phyloP scores from a whole-genome alignment of 2,113 vertebrate genomes.

The Chamaetylas fuelleborni region DNA sequence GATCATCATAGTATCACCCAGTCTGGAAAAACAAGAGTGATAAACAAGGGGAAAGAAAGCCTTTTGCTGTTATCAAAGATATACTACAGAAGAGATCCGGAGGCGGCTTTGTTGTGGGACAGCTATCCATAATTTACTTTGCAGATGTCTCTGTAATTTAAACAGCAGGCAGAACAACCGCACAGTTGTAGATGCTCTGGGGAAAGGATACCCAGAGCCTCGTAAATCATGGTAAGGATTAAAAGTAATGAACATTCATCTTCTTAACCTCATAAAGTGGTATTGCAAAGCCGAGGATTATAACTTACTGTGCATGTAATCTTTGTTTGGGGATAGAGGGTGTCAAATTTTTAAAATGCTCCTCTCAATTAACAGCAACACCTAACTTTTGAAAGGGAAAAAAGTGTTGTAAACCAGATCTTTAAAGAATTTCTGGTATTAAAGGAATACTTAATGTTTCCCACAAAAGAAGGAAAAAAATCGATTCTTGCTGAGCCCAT shows the following conservation, averaged over 20 bases:
- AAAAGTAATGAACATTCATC: slow-evolving; percentile 86
- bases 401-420: neutral
- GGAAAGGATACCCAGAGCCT: slow-evolving; percentile 68
- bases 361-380: slow-evolving; percentile 29
- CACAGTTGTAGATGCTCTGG: slow-evolving; percentile 65
- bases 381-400: neutral
- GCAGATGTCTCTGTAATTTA: slow-evolving; percentile 74
- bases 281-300: slow-evolving; percentile 79
- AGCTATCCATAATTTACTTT: slow-evolving; percentile 73
- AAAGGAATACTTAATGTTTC: neutral
- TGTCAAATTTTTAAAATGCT: slow-evolving; percentile 57
- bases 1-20: neutral
- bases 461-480: neutral
- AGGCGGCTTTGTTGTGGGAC: slow-evolving; percentile 42
- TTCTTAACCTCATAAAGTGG: slow-evolving; percentile 76
- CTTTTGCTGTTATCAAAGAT: slow-evolving; percentile 29
- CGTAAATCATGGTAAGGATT: slow-evolving; percentile 85
- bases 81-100: slow-evolving; percentile 24
- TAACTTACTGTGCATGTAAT: slow-evolving; percentile 73
- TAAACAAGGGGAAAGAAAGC: neutral
- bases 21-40: slow-evolving; percentile 2
- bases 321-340: slow-evolving; percentile 66
- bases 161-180: slow-evolving; percentile 57
- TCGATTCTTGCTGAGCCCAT: neutral
- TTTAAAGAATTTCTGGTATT: neutral